Evolutionary conservation across 1,140 invertebrate genomes (phyloP).

Genomic region (Brachionus angularis): DNA sequence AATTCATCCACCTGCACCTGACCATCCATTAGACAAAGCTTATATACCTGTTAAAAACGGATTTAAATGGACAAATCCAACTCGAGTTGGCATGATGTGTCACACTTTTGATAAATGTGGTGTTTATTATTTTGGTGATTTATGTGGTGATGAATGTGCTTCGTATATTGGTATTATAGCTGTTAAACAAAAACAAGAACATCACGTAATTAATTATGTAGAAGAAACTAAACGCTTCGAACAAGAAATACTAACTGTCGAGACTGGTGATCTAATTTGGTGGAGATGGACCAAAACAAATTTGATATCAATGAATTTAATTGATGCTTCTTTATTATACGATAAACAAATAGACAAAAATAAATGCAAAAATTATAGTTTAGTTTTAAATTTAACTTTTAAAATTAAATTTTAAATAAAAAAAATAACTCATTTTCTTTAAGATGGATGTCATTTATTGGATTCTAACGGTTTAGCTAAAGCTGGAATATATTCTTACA

Average conservation of each 20-base stretch:
- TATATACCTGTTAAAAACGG: conserved; percentile 54
- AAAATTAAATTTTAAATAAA: background rate
- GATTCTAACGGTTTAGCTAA: background rate
- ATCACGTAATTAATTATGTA: conserved; percentile 50
- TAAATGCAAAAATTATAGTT: background rate
- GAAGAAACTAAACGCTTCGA: conserved; percentile 27
- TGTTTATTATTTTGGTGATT: conserved; percentile 57
- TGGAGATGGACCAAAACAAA: conserved; percentile 53
- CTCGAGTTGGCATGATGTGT: conserved; percentile 53
- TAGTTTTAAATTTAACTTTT: too few species aligned
- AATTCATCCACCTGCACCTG: conserved; percentile 51
- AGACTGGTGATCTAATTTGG: conserved; percentile 56
- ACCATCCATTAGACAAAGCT: conserved; percentile 51
- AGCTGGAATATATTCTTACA: background rate
- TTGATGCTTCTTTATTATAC: conserved; percentile 49
- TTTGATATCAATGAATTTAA: conserved; percentile 46
- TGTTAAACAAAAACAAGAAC: conserved; percentile 54
- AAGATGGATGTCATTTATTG: background rate
- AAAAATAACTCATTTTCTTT: background rate
- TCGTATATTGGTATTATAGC: conserved; percentile 58
- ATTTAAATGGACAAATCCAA: conserved; percentile 54
- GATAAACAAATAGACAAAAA: conserved; percentile 41
- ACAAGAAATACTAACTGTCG: conserved; percentile 38
- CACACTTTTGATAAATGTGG: conserved; percentile 54
- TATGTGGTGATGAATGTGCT: conserved; percentile 55